Evolutionary conservation across 2,888 invertebrate genomes (phyloP).

Genomic region (Cacoxenus indagator): DNA sequence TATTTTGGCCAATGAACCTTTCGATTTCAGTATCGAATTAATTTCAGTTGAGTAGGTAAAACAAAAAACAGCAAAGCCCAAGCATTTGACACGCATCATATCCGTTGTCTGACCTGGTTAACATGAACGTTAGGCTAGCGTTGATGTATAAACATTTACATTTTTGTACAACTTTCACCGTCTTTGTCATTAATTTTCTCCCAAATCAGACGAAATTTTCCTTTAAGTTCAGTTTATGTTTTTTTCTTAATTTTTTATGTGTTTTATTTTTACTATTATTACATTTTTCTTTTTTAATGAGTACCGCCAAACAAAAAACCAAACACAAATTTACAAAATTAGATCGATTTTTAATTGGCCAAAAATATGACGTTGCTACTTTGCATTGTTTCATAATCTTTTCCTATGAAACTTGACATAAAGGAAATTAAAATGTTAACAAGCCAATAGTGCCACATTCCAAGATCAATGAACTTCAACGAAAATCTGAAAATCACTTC

Average conservation of each 20-base stretch:
- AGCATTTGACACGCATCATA: constrained; percentile 47
- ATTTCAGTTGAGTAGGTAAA: constrained; percentile 6
- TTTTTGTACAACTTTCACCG: constrained; percentile 50
- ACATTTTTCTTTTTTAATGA: neutral
- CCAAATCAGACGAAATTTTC: constrained; percentile 27
- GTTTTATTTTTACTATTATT: neutral
- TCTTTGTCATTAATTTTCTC: constrained; percentile 55
- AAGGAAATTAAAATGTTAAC: constrained; percentile 31
- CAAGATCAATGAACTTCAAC: neutral
- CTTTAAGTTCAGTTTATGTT: neutral
- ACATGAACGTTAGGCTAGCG: too few species aligned
- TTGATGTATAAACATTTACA: neutral
- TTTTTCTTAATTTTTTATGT: neutral
- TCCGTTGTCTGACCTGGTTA: neutral
- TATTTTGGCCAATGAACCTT: constrained; percentile 47
- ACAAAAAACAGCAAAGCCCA: constrained; percentile 34
- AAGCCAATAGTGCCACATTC: neutral
- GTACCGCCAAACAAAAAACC: neutral
- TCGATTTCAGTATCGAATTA: neutral
- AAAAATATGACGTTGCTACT: constrained; percentile 30
- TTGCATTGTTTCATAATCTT: constrained; percentile 35
- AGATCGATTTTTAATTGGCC: constrained; percentile 59
- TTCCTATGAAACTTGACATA: constrained; percentile 20
- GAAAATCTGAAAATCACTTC: neutral
- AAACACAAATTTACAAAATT: constrained; percentile 20